These are phyloP conservation scores for Coracopsis vasa DNA, from an alignment of 2,113 vertebrate species.

Conservation along the genomic window DNA sequence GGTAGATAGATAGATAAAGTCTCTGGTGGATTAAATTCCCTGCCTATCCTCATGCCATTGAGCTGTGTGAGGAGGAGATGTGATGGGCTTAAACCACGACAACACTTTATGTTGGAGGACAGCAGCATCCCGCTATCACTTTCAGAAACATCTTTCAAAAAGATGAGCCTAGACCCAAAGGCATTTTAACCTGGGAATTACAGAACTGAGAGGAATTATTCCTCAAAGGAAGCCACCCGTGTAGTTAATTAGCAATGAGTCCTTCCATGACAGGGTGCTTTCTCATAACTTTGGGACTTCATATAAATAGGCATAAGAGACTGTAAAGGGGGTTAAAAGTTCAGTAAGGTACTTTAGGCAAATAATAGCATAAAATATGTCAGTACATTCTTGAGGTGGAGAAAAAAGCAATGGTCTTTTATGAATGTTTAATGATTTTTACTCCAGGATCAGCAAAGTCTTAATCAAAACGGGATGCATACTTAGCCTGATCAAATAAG, in stretches of 20 bases:
- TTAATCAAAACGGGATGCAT: conserved; percentile 41
- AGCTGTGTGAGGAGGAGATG: background rate
- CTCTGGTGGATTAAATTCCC: background rate
- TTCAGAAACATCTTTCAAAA: background rate
- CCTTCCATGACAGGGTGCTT: background rate
- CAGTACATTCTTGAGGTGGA: conserved; percentile 5
- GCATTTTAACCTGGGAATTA: background rate
- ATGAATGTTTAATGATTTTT: conserved; percentile 60
- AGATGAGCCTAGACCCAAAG: background rate
- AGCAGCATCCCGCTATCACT: background rate
- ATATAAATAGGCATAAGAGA: background rate
- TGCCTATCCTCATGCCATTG: background rate
- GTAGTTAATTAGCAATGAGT: conserved; percentile 20
- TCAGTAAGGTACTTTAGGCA: conserved; percentile 42
- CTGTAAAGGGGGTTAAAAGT: conserved; percentile 34
- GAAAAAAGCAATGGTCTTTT: conserved; percentile 3
- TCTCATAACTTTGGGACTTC: background rate
- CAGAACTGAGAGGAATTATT: background rate
- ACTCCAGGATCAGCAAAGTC: background rate
- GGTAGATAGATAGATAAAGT: too few relatives aligned
- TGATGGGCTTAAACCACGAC: too few relatives aligned
- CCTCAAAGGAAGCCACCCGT: conserved; percentile 23
- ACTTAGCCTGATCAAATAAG: conserved; percentile 44
- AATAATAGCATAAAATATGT: conserved; percentile 45
- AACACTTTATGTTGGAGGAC: background rate